Percentiles rank a stretch among this genome's conserved stretches.
Conservation (phyloP, 2,888 invertebrate species). For the Chironomus riparius region DNA sequence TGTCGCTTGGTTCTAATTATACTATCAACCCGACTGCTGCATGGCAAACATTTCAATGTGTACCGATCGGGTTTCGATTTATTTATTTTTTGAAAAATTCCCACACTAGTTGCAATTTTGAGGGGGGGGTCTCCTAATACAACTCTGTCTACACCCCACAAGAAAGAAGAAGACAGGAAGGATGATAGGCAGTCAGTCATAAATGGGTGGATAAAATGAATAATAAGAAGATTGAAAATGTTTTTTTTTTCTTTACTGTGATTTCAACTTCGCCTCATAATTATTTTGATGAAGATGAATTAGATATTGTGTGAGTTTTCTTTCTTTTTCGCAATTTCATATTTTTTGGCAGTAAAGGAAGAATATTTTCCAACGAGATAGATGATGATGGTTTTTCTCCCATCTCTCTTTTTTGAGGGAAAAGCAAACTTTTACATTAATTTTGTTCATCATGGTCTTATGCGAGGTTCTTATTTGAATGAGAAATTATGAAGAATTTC, state of each 20-base stretch:
- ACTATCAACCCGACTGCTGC: no score
- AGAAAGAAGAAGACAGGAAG: no score
- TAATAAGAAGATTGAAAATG: background rate
- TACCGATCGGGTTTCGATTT: no score
- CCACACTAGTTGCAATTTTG: no score
- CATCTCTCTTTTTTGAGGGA: background rate
- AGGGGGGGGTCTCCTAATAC: no score
- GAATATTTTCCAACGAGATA: background rate
- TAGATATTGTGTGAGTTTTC: background rate
- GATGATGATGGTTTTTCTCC: slow-evolving; percentile 18
- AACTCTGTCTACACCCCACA: no score
- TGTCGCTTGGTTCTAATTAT: no score
- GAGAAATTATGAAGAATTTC: no score
- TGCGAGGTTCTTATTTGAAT: background rate
- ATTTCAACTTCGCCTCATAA: slow-evolving; percentile 11
- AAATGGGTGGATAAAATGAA: background rate
- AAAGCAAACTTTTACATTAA: slow-evolving; percentile 16
- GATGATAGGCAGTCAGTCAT: no score
- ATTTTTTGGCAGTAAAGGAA: background rate
- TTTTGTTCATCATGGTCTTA: background rate
- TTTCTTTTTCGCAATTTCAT: background rate
- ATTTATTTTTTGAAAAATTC: no score
- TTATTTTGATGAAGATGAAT: slow-evolving; percentile 26
- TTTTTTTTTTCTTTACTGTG: background rate
- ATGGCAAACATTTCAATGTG: no score